Percentiles rank a stretch among this genome's conserved stretches.
Evolutionary conservation across 2,888 invertebrate species (phyloP).

Genomic region (Eupelmus urozonus): DNA sequence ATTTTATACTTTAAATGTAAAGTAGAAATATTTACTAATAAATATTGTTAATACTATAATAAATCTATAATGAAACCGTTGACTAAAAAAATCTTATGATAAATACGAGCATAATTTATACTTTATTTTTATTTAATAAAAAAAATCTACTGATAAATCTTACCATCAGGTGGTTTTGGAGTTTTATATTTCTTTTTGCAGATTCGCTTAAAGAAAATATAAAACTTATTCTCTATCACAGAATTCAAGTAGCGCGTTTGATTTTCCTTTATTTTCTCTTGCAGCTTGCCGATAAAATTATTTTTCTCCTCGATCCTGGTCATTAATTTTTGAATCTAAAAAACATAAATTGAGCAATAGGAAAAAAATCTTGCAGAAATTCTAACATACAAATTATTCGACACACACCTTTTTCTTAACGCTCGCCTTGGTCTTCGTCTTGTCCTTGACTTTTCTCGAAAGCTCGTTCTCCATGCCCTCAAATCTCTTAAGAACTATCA

Average conservation of each 20-base stretch:
- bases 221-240: constrained; percentile 86
- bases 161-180: constrained; percentile 81
- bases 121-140: background rate
- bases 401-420: constrained; percentile 65
- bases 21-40: too few species aligned
- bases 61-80: background rate
- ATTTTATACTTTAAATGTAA: background rate
- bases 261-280: constrained; percentile 78
- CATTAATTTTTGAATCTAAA: constrained; percentile 63
- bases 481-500: constrained; percentile 85
- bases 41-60: background rate
- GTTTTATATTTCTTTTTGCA: constrained; percentile 90
- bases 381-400: too few species aligned
- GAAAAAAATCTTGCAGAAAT: too few species aligned
- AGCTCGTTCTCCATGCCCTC: constrained; percentile 85
- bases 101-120: too few species aligned
- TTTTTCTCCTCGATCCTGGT: constrained; percentile 78
- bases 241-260: constrained; percentile 81
- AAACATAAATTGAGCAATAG: background rate
- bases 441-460: constrained; percentile 80
- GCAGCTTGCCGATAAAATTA: constrained; percentile 76
- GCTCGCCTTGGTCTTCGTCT: constrained; percentile 77
- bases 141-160: background rate
- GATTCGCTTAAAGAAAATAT: constrained; percentile 87
- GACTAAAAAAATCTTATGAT: too few species aligned